These are phyloP conservation scores for Sarotherodon lohbergeri DNA, from an alignment of 2,113 vertebrate species.

Conservation along the genomic window DNA sequence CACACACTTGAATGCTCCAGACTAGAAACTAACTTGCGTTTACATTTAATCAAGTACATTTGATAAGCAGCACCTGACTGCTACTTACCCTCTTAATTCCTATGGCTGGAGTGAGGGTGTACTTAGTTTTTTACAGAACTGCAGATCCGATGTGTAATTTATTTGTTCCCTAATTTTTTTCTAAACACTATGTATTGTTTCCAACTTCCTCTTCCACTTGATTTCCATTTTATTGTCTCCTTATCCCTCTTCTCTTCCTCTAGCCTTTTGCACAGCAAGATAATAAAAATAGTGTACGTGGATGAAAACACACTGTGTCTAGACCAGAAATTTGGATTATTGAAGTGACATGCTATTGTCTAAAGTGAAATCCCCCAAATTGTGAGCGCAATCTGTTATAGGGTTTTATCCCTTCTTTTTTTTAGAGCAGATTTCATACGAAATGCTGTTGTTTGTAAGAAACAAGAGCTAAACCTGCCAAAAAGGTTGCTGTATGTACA, in stretches of 20 bases:
- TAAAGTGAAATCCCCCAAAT: neutral
- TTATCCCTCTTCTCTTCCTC: neutral
- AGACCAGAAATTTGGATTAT: neutral
- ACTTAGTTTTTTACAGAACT: neutral
- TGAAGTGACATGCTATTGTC: neutral
- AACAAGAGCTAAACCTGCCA: slow-evolving; percentile 31
- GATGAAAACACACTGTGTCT: neutral
- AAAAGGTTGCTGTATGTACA: slow-evolving; percentile 32
- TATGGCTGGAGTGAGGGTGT: neutral
- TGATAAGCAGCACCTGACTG: neutral
- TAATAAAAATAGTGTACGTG: neutral
- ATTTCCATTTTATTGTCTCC: neutral
- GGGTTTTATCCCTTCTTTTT: neutral
- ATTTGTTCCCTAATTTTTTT: neutral
- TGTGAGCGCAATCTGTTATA: neutral
- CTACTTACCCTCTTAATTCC: neutral
- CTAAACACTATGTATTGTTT: neutral
- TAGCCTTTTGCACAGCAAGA: neutral
- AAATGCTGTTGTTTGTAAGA: neutral
- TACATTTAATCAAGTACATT: neutral
- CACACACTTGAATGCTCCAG: neutral
- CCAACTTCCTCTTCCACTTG: neutral
- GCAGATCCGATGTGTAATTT: neutral
- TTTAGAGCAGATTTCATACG: neutral
- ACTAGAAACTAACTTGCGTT: neutral